phyloP scores from a whole-genome alignment of 2,888 invertebrate genomes.

The Luperina testacea region DNA sequence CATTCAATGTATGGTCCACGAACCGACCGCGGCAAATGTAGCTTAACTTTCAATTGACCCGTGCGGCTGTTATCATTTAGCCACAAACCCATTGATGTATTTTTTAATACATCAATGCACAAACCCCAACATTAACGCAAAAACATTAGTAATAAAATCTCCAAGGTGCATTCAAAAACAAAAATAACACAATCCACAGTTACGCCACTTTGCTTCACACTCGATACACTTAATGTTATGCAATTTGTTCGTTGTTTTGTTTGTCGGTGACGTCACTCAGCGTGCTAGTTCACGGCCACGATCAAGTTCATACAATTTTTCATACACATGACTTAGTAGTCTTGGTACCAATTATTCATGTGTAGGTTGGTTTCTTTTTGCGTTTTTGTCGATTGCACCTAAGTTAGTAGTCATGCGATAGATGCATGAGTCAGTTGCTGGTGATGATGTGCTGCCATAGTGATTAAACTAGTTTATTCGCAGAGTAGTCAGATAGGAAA shows the following conservation, averaged over 20 bases:
- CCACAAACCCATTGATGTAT: no score
- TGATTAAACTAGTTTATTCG: slow-evolving; percentile 2
- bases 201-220: slow-evolving; percentile 47
- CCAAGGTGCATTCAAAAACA: slow-evolving; percentile 20
- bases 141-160: not conserved
- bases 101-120: no score
- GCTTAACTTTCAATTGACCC: not conserved
- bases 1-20: not conserved
- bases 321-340: slow-evolving; percentile 53
- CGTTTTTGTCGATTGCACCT: slow-evolving; percentile 49
- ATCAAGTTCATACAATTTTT: slow-evolving; percentile 80
- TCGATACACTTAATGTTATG: slow-evolving; percentile 81
- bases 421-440: slow-evolving; percentile 48
- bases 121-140: not conserved
- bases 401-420: slow-evolving; percentile 29
- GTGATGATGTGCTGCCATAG: slow-evolving; percentile 25
- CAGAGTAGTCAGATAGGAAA: no score
- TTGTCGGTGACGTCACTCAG: slow-evolving; percentile 80
- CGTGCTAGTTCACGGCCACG: slow-evolving; percentile 81
- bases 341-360: slow-evolving; percentile 50
- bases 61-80: not conserved
- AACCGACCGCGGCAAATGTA: not conserved
- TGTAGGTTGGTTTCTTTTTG: slow-evolving; percentile 57
- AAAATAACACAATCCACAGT: slow-evolving; percentile 29
- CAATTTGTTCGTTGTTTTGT: slow-evolving; percentile 83